A percentile compares a stretch with the other conserved stretches of the same genome.
Conservation (phyloP, 2,888 invertebrate genomes). For the Acleris literana region DNA sequence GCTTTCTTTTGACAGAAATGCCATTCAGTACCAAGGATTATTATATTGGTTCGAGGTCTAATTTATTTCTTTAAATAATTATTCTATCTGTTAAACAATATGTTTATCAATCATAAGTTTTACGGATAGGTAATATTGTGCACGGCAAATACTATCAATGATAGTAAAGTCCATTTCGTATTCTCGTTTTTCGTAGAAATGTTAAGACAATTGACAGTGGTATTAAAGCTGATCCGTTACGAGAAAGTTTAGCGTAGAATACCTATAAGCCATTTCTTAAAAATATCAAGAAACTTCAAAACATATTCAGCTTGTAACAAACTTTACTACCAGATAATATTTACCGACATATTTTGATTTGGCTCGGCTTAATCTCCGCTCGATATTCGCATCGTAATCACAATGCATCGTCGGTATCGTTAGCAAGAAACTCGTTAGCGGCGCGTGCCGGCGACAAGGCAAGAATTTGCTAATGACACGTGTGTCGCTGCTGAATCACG, state of each 20-base stretch:
- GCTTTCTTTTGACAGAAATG: slow-evolving; percentile 1
- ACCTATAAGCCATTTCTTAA: no score
- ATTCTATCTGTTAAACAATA: no score
- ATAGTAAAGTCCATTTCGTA: no score
- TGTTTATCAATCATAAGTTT: no score
- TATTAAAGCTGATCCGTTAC: no score
- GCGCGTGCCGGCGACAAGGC: slow-evolving; percentile 76
- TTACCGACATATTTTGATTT: neutral
- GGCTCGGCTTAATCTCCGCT: neutral
- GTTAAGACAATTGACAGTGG: no score
- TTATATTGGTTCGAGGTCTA: neutral
- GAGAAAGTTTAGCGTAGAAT: no score
- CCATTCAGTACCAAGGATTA: neutral
- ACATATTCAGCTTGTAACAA: neutral
- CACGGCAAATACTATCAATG: no score
- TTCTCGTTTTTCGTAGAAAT: no score
- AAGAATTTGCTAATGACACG: slow-evolving; percentile 80
- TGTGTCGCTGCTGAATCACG: slow-evolving; percentile 17
- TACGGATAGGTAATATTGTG: no score
- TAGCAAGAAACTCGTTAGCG: slow-evolving; percentile 80
- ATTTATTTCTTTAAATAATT: no score
- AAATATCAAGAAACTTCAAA: no score
- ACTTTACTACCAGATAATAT: slow-evolving; percentile 4
- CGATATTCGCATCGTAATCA: slow-evolving; percentile 40
- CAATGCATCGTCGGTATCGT: slow-evolving; percentile 57